phyloP scores from a whole-genome alignment of 2,888 invertebrate genomes.

The Rapana venosa region DNA sequence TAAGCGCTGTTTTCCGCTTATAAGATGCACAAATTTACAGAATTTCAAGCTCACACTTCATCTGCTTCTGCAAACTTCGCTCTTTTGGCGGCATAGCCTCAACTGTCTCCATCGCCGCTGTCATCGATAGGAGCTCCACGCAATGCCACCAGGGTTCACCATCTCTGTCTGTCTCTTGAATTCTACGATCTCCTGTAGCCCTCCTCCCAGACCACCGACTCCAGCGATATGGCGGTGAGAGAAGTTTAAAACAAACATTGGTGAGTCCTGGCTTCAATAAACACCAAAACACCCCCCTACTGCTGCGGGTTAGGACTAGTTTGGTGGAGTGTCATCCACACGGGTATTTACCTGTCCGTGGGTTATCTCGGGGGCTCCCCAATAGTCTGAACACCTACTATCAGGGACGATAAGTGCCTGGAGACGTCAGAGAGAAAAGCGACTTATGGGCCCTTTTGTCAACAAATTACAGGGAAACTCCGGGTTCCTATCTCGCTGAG shows the following conservation, averaged over 20 bases:
- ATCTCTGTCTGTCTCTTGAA: neutral
- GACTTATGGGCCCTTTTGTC: neutral
- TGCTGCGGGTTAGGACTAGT: neutral
- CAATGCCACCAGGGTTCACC: too few relatives aligned
- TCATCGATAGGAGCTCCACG: too few relatives aligned
- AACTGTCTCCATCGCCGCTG: too few relatives aligned
- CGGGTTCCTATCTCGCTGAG: neutral
- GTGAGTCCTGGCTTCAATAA: neutral
- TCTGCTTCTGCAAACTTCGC: too few relatives aligned
- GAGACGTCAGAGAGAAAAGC: neutral
- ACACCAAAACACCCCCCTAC: neutral
- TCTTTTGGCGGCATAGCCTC: too few relatives aligned
- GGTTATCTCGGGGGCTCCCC: neutral
- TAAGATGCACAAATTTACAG: neutral
- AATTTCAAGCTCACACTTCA: neutral
- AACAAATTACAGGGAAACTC: neutral
- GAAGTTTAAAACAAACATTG: neutral
- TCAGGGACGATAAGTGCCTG: neutral
- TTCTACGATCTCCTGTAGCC: neutral
- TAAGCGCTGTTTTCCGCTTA: neutral
- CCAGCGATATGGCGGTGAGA: too few relatives aligned
- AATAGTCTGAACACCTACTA: neutral
- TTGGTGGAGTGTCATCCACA: neutral
- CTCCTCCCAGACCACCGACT: neutral
- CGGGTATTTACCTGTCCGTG: constrained; percentile 1